Evolutionary conservation across 2,888 invertebrate genomes (phyloP).

Genomic region (Patella ulyssiponensis): DNA sequence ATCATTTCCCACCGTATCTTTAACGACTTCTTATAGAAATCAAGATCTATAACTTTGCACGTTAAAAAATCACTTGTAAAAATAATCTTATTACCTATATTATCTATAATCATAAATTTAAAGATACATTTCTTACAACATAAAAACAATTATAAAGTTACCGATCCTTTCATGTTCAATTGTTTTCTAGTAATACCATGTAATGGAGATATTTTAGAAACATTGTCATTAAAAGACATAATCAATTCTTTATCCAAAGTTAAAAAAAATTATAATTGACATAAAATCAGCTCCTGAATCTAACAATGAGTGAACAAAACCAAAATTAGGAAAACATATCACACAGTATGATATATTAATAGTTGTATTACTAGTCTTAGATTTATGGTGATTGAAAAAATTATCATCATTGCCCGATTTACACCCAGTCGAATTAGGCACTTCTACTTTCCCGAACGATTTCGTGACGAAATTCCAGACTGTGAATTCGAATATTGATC

Average conservation of each 20-base stretch:
- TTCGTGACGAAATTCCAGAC: too few relatives aligned
- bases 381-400: too few relatives aligned
- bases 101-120: neutral
- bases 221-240: neutral
- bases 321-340: neutral
- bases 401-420: too few relatives aligned
- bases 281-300: neutral
- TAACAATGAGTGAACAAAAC: neutral
- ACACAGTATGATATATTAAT: neutral
- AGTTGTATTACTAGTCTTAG: too few relatives aligned
- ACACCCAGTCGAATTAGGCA: too few relatives aligned
- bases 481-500: too few relatives aligned
- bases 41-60: neutral
- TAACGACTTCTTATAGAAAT: neutral
- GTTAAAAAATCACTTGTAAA: neutral
- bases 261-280: neutral
- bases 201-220: neutral
- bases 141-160: neutral
- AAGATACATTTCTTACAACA: neutral
- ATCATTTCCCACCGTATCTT: too few relatives aligned
- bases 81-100: neutral
- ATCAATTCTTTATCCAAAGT: neutral
- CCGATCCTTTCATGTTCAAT: neutral
- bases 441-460: too few relatives aligned
- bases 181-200: neutral